A percentile compares a stretch with the other conserved stretches of the same genome.
Evolutionary conservation across 2,113 vertebrate genomes (phyloP).

Genomic region (Cavia porcellus): DNA sequence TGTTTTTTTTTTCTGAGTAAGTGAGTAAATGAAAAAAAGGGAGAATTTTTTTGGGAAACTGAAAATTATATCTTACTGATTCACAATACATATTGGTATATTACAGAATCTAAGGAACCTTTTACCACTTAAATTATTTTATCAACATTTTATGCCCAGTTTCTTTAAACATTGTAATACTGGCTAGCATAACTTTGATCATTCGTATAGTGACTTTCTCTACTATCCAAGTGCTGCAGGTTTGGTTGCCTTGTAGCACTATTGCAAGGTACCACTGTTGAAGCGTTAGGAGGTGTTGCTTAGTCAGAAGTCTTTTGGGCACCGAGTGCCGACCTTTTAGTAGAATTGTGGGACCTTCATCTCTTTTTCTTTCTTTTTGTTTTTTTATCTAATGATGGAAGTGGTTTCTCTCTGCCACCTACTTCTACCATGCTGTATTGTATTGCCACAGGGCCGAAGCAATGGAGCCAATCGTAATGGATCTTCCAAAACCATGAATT

Average conservation of each 20-base stretch:
- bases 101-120: background rate
- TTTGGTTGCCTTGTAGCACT: background rate
- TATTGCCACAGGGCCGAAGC: background rate
- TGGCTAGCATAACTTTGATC: background rate
- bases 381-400: background rate
- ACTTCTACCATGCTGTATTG: background rate
- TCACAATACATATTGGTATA: background rate
- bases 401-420: background rate
- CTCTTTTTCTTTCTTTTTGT: background rate
- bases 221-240: background rate
- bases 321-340: background rate
- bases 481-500: background rate
- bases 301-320: background rate
- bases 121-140: background rate
- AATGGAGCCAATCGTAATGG: background rate
- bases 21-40: background rate
- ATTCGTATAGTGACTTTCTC: background rate
- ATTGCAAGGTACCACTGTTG: background rate
- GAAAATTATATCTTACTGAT: background rate
- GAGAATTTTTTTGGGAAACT: background rate
- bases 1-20: background rate
- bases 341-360: background rate
- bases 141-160: background rate
- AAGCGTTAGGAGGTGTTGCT: background rate
- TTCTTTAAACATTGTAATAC: background rate